Percentiles rank a stretch among this genome's conserved stretches.
Evolutionary conservation across 1,140 invertebrate genomes (phyloP).

Genomic region (Drosophila chauvacae): DNA sequence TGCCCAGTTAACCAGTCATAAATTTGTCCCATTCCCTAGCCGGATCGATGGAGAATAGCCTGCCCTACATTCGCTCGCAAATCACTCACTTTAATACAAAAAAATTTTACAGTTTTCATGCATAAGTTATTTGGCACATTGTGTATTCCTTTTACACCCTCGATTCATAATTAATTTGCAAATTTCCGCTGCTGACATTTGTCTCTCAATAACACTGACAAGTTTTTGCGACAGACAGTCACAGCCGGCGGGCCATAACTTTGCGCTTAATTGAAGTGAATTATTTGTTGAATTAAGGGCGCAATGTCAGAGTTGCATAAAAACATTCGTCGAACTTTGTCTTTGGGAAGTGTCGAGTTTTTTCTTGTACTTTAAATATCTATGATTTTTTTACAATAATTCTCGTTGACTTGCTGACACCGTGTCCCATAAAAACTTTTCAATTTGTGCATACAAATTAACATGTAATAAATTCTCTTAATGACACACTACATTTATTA

Average conservation of each 20-base stretch:
- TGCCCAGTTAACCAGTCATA: slow-evolving; percentile 31
- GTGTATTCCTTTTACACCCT: slow-evolving; percentile 34
- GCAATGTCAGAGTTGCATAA: slow-evolving; percentile 18
- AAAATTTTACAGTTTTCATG: slow-evolving; percentile 28
- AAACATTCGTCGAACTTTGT: slow-evolving; percentile 27
- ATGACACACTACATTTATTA: slow-evolving; percentile 27
- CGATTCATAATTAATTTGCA: slow-evolving; percentile 49
- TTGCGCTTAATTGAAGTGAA: slow-evolving; percentile 44
- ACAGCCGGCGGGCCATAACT: slow-evolving; percentile 40
- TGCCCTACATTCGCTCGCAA: slow-evolving; percentile 21
- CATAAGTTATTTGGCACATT: slow-evolving; percentile 33
- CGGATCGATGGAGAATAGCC: slow-evolving; percentile 18
- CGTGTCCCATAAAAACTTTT: slow-evolving; percentile 37
- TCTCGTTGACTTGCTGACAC: slow-evolving; percentile 25
- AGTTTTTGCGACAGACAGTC: slow-evolving; percentile 40
- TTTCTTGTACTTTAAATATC: slow-evolving; percentile 8
- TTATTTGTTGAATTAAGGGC: slow-evolving; percentile 38
- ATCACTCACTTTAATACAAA: slow-evolving; percentile 29
- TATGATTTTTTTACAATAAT: slow-evolving; percentile 14
- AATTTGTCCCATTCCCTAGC: slow-evolving; percentile 7
- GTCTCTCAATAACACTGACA: slow-evolving; percentile 41
- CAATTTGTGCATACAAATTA: slow-evolving; percentile 40
- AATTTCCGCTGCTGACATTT: slow-evolving; percentile 39
- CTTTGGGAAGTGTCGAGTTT: slow-evolving; percentile 13
- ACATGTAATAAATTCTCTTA: slow-evolving; percentile 43